phyloP scores from a whole-genome alignment of 2,888 invertebrate genomes.

The Parnassius apollo region DNA sequence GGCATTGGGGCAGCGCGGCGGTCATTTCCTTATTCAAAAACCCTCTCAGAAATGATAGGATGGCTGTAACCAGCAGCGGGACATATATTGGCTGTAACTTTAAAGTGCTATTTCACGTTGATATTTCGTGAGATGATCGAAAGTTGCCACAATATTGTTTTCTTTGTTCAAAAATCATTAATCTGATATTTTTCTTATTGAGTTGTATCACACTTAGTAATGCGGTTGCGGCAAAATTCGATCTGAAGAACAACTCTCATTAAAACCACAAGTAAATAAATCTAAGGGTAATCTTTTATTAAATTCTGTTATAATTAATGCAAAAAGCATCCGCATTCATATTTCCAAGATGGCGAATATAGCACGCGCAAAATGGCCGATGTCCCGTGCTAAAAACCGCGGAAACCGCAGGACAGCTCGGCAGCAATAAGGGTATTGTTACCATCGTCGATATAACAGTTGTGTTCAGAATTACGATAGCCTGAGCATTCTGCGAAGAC shows the following conservation, averaged over 20 bases:
- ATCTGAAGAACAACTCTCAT: background rate
- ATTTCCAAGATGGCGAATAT: conserved; percentile 17
- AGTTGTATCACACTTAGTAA: background rate
- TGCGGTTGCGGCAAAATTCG: conserved; percentile 2
- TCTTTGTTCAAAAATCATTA: no score
- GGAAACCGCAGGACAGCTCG: conserved; percentile 20
- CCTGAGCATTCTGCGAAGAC: background rate
- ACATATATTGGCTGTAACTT: no score
- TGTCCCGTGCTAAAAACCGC: conserved; percentile 20
- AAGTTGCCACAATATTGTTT: no score
- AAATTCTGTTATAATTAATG: conserved; percentile 3
- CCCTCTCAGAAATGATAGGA: no score
- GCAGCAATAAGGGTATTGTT: conserved; percentile 15
- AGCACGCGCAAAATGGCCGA: conserved; percentile 4
- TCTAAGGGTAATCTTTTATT: conserved; percentile 5
- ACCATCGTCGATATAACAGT: conserved; percentile 5
- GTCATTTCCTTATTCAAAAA: no score
- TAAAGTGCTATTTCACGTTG: no score
- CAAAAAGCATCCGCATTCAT: conserved; percentile 1
- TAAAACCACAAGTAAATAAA: conserved; percentile 11
- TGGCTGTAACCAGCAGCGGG: no score
- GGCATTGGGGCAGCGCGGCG: no score
- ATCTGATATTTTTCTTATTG: background rate
- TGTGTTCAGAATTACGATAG: conserved; percentile 16
- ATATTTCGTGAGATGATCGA: no score